These are phyloP conservation scores for Lepidurus arcticus DNA, from an alignment of 1,140 invertebrate genomes.

Conservation along the genomic window DNA sequence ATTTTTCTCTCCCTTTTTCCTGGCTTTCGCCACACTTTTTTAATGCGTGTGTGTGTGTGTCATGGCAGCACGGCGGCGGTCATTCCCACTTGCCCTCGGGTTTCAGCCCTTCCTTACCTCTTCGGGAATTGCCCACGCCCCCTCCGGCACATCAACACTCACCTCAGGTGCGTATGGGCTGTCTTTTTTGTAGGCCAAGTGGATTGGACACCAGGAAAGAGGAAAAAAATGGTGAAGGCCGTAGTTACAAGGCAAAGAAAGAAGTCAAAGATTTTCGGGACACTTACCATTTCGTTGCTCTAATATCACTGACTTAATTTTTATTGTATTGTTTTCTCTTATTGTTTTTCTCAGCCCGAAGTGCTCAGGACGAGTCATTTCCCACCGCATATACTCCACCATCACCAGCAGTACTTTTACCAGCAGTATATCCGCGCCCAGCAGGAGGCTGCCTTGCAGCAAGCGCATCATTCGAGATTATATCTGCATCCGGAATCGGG, in stretches of 20 bases:
- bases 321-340: neutral
- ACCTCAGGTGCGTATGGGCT: neutral
- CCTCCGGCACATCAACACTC: constrained; percentile 33
- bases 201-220: no score
- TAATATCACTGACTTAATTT: neutral
- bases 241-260: no score
- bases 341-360: neutral
- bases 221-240: no score
- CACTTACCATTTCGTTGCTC: neutral
- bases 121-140: constrained; percentile 30
- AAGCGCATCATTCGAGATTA: neutral
- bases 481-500: neutral
- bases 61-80: neutral
- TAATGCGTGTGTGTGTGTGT: neutral
- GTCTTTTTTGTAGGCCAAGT: no score
- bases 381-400: neutral
- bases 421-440: neutral
- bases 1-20: neutral
- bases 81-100: constrained; percentile 16
- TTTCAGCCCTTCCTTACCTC: constrained; percentile 10
- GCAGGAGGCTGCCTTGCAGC: neutral
- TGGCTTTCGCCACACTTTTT: neutral
- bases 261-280: no score
- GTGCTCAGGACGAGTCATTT: neutral
- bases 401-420: constrained; percentile 10